Base-by-base conservation (phyloP, 2,888 invertebrate genomes). In the Pristionchus fissidentatus region DNA sequence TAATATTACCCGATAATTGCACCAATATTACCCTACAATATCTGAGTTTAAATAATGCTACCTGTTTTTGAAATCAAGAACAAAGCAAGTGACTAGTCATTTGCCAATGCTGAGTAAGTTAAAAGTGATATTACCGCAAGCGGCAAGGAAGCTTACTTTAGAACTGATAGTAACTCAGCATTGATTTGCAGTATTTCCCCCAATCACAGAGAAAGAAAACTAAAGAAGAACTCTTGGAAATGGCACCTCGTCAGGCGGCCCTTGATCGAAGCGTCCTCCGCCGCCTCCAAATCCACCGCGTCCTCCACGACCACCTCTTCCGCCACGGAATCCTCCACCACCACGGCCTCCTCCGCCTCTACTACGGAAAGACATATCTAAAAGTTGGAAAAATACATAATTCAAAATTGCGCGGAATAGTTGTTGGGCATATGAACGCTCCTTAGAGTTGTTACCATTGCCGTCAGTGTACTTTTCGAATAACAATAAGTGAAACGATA, bases 181-280 rank as follows among this genome's bases (percentile, higher is more conserved):
- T n/a, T n/a, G n/a, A n/a, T n/a, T n/a, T n/a, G n/a, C n/a, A n/a
- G n/a, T n/a, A n/a, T n/a, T n/a, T n/a, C n/a, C n/a, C n/a, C n/a
- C n/a, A n/a, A n/a, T n/a, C n/a, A n/a, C n/a, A n/a, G n/a, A n/a
- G n/a, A n/a, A n/a, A n/a, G n/a, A 35, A 35, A 57, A 19, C 13
- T 49, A 41, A 57, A 19, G 15, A 52, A 1, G 2, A n/a, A 41
- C 22, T 81, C 4, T 29, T 70, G n/a, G n/a, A n/a, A 10, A 84
- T 43, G 85, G 73, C 46, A 89, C 90, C 73, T 90, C 87, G 35
- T 89, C 88, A 77, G 90, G 90, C 29, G 90, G 90, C 81, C 90
- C 90, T 75, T 89, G 88, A 84, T 90, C 88, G 79, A 85, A 88
- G 10, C 86, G 84, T 57, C 88, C 84, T 55, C 88, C 83, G 32